These are phyloP conservation scores for Lypha dubia DNA, from an alignment of 2,888 invertebrate genomes.

Conservation along the genomic window DNA sequence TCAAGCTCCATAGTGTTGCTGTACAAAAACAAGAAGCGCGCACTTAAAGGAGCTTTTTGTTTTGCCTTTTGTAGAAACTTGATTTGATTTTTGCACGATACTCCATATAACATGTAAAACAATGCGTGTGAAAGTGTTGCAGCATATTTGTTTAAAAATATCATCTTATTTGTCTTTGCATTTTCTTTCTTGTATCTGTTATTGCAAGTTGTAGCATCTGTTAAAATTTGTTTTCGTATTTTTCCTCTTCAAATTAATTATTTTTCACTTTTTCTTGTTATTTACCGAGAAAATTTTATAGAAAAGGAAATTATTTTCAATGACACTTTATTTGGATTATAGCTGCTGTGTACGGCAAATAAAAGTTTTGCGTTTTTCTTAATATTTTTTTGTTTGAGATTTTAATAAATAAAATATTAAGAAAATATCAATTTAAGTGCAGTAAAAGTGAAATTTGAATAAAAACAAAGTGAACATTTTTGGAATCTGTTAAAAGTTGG, in stretches of 20 bases:
- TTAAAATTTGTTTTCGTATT: not conserved
- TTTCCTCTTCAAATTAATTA: constrained; percentile 16
- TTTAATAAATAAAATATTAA: constrained; percentile 56
- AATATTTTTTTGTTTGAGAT: not conserved
- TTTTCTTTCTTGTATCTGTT: not conserved
- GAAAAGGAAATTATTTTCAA: constrained; percentile 15
- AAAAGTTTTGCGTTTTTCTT: too few species aligned
- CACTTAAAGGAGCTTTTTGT: not conserved
- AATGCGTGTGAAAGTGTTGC: constrained; percentile 64
- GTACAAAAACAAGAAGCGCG: not conserved
- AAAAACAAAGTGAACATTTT: not conserved
- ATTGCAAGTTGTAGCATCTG: constrained; percentile 7
- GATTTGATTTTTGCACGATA: constrained; percentile 22
- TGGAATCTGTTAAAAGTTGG: too few species aligned
- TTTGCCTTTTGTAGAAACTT: constrained; percentile 10
- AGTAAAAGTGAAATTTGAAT: constrained; percentile 21
- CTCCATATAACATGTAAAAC: constrained; percentile 12
- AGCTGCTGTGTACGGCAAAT: constrained; percentile 9
- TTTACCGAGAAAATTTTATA: not conserved
- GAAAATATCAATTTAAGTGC: not conserved
- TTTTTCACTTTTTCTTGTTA: constrained; percentile 46
- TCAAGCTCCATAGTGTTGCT: not conserved
- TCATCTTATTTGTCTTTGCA: constrained; percentile 17
- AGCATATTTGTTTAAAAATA: constrained; percentile 46
- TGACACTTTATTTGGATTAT: not conserved